A percentile compares a stretch with the other conserved stretches of the same genome.
Evolutionary conservation across 2,113 vertebrate genomes (phyloP).

Genomic region (Sprattus sprattus): DNA sequence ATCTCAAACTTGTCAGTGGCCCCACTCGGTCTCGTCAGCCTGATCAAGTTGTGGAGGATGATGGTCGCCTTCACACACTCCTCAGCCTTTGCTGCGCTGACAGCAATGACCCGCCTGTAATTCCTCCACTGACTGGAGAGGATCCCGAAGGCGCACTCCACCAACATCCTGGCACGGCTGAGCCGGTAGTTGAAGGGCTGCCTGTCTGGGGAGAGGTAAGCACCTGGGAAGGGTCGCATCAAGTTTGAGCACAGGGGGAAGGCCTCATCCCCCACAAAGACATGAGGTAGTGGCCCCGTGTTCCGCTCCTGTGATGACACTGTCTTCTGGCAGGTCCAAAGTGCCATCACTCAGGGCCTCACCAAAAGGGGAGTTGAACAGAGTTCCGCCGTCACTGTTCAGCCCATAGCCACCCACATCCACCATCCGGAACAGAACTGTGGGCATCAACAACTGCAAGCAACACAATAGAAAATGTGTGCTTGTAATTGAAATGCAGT

Average conservation of each 20-base stretch:
- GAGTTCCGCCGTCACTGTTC: constrained; percentile 2
- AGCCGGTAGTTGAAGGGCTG: neutral
- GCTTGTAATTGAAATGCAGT: too few species aligned
- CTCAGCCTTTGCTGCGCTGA: too few species aligned
- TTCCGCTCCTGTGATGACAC: neutral
- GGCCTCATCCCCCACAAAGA: too few species aligned
- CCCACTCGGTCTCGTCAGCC: too few species aligned
- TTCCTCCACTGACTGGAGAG: neutral
- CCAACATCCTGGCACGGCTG: constrained; percentile 15
- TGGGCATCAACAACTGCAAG: neutral
- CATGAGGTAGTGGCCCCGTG: neutral
- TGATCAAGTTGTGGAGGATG: too few species aligned
- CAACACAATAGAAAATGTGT: constrained; percentile 8
- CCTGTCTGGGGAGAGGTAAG: neutral
- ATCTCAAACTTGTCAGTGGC: too few species aligned
- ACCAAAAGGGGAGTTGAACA: constrained; percentile 16
- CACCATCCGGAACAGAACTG: neutral
- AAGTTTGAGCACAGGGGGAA: constrained; percentile 15
- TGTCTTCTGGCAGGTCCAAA: constrained; percentile 11
- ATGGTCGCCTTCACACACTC: too few species aligned
- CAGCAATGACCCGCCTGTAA: too few species aligned
- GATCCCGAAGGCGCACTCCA: neutral
- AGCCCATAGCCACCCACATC: constrained; percentile 8
- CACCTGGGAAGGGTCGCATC: constrained; percentile 12
- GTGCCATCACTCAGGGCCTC: neutral